Conservation (phyloP, 1,140 invertebrate species). For the Zaprionus taronus region DNA sequence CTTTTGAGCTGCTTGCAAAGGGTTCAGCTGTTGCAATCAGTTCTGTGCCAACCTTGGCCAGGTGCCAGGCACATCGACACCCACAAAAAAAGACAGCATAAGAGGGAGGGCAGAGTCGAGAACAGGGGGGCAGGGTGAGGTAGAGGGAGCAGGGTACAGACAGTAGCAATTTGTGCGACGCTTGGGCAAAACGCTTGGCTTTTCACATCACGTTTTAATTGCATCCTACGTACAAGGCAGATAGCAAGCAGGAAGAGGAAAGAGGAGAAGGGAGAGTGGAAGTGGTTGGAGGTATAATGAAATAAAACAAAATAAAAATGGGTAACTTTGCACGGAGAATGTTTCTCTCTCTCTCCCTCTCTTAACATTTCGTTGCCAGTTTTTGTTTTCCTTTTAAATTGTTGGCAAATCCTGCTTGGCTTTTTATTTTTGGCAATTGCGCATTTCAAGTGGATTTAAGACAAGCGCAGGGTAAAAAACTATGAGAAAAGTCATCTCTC, state of each 20-base stretch:
- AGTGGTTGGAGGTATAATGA: not conserved
- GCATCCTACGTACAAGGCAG: not conserved
- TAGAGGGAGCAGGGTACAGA: not conserved
- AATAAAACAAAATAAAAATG: conserved; percentile 6
- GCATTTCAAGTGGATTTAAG: no score
- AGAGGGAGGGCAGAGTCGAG: not conserved
- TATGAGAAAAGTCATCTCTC: not conserved
- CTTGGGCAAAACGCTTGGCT: not conserved
- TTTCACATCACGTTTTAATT: conserved; percentile 30
- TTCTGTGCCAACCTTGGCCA: not conserved
- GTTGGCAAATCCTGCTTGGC: not conserved
- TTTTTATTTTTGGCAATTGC: no score
- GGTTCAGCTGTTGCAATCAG: conserved; percentile 8
- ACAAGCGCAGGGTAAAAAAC: no score
- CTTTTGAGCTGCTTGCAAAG: not conserved
- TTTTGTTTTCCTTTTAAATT: not conserved
- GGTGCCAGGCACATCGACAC: conserved; percentile 19
- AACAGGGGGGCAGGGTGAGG: not conserved
- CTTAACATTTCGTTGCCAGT: not conserved
- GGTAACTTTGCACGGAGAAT: no score
- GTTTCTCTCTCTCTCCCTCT: no score
- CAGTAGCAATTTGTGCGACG: conserved; percentile 9
- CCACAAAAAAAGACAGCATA: not conserved
- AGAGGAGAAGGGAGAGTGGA: not conserved
- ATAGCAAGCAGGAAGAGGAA: not conserved